A percentile compares a stretch with the other conserved stretches of the same genome.
Evolutionary conservation across 2,113 vertebrate genomes (phyloP).

Genomic region (Solenodon paradoxus): DNA sequence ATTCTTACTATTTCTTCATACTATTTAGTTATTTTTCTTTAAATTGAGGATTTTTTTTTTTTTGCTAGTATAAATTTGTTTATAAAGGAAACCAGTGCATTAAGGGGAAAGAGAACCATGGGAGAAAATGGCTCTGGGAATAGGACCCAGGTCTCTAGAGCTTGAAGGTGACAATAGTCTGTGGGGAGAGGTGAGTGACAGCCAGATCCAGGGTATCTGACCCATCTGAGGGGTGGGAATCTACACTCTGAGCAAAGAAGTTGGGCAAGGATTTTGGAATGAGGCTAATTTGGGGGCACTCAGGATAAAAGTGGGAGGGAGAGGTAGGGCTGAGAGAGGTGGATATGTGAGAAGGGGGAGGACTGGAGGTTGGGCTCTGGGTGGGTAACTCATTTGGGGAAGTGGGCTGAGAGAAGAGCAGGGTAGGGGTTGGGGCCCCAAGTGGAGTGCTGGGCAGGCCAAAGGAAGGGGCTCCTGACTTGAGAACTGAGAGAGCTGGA

Average conservation of each 20-base stretch:
- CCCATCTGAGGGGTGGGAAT: background rate
- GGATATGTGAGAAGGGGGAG: background rate
- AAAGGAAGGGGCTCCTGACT: background rate
- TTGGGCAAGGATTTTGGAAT: background rate
- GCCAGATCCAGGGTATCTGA: background rate
- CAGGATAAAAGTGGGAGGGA: background rate
- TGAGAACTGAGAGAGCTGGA: background rate
- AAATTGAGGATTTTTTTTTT: background rate
- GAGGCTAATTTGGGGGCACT: background rate
- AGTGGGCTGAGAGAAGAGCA: background rate
- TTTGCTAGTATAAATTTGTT: background rate
- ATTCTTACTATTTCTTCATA: background rate
- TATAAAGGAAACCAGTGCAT: background rate
- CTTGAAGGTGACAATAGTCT: background rate
- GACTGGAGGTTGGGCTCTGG: background rate
- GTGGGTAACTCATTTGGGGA: background rate
- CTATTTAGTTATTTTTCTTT: constrained; percentile 23
- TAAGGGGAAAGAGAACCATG: background rate
- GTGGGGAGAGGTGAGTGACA: background rate
- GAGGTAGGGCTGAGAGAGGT: background rate
- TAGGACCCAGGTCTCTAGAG: background rate
- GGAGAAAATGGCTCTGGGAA: background rate
- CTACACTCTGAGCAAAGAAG: background rate
- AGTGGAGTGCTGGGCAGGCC: background rate
- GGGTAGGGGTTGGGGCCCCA: background rate